phyloP scores from a whole-genome alignment of 1,140 invertebrate species.

The Rhynchophorus ferrugineus region DNA sequence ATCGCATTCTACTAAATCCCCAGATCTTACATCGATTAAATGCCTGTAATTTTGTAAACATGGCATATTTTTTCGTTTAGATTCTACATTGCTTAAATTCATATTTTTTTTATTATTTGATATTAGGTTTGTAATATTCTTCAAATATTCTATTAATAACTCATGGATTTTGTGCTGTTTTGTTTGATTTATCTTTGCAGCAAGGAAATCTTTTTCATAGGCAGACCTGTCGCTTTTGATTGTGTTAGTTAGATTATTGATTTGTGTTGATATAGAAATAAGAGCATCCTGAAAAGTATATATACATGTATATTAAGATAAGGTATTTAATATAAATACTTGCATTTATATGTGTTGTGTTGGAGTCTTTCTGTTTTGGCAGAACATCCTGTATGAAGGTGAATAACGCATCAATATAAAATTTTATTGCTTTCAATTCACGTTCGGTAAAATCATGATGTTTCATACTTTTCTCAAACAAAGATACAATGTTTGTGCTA shows the following conservation, averaged over 20 bases:
- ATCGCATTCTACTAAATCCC: background rate
- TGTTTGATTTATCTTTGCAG: background rate
- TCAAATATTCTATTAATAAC: background rate
- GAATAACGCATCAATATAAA: constrained; percentile 11
- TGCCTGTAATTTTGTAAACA: constrained; percentile 13
- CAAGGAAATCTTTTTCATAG: background rate
- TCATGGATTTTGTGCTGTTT: background rate
- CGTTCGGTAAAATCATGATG: background rate
- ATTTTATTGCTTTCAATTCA: constrained; percentile 10
- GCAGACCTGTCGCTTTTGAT: background rate
- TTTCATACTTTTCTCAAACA: constrained; percentile 23
- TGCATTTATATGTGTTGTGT: no score
- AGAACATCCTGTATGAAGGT: constrained; percentile 10
- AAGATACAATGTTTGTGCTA: constrained; percentile 26
- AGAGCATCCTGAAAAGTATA: constrained; percentile 3
- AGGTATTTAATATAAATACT: no score
- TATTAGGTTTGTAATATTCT: background rate
- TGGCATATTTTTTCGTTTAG: background rate
- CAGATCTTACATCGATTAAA: constrained; percentile 13
- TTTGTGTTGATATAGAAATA: background rate
- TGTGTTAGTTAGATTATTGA: background rate
- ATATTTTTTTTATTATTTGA: no score
- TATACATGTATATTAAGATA: background rate
- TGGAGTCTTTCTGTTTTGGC: background rate
- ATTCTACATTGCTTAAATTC: no score